These are phyloP conservation scores for Drosophila neonasuta DNA, from an alignment of 2,888 invertebrate genomes.

Conservation along the genomic window DNA sequence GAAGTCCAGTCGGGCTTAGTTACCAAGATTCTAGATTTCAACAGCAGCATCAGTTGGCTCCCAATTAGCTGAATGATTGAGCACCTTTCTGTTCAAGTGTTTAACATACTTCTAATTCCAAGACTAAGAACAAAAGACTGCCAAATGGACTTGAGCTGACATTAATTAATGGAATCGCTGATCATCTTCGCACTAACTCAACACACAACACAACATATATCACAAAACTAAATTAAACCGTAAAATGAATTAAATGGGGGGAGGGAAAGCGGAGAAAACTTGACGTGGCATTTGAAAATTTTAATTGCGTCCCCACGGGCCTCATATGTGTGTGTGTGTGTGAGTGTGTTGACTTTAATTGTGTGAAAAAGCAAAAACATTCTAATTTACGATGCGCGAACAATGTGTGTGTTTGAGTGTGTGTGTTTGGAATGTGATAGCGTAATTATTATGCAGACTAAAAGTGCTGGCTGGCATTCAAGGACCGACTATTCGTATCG, in stretches of 20 bases:
- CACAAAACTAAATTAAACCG: conserved; percentile 35
- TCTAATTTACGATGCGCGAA: conserved; percentile 73
- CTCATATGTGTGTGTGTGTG: conserved; percentile 35
- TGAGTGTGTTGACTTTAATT: conserved; percentile 74
- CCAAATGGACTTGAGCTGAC: conserved; percentile 31
- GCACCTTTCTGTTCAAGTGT: conserved; percentile 58
- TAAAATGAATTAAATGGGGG: conserved; percentile 7
- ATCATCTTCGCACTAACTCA: conserved; percentile 5
- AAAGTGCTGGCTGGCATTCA: conserved; percentile 10
- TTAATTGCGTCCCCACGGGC: conserved; percentile 65
- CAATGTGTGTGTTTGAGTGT: conserved; percentile 41
- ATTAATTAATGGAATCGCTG: conserved; percentile 60
- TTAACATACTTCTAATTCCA: conserved; percentile 5
- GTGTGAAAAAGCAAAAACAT: conserved; percentile 77
- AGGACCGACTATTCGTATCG: conserved; percentile 6
- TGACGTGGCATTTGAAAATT: conserved; percentile 57
- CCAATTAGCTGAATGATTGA: conserved; percentile 62
- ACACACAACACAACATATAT: conserved; percentile 27
- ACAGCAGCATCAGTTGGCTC: conserved; percentile 10
- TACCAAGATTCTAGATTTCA: too few species aligned
- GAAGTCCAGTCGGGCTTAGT: too few species aligned
- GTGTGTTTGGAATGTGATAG: conserved; percentile 68
- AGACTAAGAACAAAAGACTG: conserved; percentile 1
- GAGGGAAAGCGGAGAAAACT: conserved; percentile 31
- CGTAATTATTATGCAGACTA: conserved; percentile 70